These are phyloP conservation scores for Tamias sibiricus DNA, from an alignment of 2,113 vertebrate genomes.

Conservation along the genomic window DNA sequence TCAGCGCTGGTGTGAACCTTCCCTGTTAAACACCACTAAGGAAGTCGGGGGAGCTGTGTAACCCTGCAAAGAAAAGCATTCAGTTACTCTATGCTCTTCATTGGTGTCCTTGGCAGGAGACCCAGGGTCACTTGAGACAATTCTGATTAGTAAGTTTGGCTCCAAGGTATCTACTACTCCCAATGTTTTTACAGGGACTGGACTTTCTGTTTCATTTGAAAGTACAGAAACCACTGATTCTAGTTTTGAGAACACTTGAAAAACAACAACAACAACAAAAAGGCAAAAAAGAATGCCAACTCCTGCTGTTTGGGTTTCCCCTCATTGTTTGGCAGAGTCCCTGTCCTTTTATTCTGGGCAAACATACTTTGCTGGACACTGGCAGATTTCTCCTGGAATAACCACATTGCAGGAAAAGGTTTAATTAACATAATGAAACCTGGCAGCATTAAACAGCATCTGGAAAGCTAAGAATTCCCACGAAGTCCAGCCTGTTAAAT, in stretches of 20 bases:
- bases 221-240: background rate
- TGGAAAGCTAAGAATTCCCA: conserved; percentile 52
- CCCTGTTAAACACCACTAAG: background rate
- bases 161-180: background rate
- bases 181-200: background rate
- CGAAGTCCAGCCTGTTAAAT: conserved; percentile 21
- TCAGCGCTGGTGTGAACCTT: background rate
- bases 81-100: background rate
- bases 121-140: background rate
- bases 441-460: conserved; percentile 55
- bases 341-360: background rate
- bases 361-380: background rate
- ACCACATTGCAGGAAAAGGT: conserved; percentile 9
- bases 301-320: background rate
- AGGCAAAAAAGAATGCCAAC: background rate
- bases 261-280: background rate
- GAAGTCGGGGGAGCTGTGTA: background rate
- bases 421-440: conserved; percentile 68
- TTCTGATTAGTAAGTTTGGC: conserved; percentile 17
- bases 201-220: background rate
- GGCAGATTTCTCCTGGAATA: conserved; percentile 8
- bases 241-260: background rate
- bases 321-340: background rate
- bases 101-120: background rate
- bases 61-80: background rate